Evolutionary conservation across 2,888 invertebrate genomes (phyloP).

Genomic region (Drosophila stalkeri): DNA sequence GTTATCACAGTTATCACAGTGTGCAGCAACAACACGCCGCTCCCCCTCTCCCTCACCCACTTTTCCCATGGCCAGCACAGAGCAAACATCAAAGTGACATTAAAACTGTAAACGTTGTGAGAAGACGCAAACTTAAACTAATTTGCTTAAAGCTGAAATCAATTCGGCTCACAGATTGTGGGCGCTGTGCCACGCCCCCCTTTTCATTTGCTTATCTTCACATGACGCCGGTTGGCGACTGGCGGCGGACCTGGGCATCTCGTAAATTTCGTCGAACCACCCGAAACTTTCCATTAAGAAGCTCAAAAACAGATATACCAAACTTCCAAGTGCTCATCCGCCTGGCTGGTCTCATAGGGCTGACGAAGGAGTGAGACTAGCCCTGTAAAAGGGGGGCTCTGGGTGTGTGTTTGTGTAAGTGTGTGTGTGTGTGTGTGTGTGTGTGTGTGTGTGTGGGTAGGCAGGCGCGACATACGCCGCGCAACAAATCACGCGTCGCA

Average conservation of each 20-base stretch:
- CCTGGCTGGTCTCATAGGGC: slow-evolving; percentile 31
- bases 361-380: not conserved
- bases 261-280: slow-evolving; percentile 63
- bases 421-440: not conserved
- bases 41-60: too few species aligned
- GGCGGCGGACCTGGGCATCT: slow-evolving; percentile 49
- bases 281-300: slow-evolving; percentile 79
- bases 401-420: not conserved
- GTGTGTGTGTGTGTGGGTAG: not conserved
- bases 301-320: slow-evolving; percentile 77
- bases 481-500: slow-evolving; percentile 75
- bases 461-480: slow-evolving; percentile 57
- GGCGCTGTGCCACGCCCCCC: slow-evolving; percentile 15
- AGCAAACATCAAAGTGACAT: slow-evolving; percentile 50
- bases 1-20: not conserved
- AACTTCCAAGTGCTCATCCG: slow-evolving; percentile 72
- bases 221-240: slow-evolving; percentile 73
- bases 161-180: slow-evolving; percentile 18
- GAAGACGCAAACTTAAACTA: slow-evolving; percentile 35
- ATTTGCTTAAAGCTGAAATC: slow-evolving; percentile 63
- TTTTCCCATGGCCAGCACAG: not conserved
- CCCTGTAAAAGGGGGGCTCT: not conserved
- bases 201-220: slow-evolving; percentile 68
- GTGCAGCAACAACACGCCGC: not conserved
- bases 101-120: slow-evolving; percentile 42